Percentiles rank a stretch among this genome's conserved stretches.
Conservation (phyloP, 2,113 vertebrate genomes). For the Chaetops frenatus region DNA sequence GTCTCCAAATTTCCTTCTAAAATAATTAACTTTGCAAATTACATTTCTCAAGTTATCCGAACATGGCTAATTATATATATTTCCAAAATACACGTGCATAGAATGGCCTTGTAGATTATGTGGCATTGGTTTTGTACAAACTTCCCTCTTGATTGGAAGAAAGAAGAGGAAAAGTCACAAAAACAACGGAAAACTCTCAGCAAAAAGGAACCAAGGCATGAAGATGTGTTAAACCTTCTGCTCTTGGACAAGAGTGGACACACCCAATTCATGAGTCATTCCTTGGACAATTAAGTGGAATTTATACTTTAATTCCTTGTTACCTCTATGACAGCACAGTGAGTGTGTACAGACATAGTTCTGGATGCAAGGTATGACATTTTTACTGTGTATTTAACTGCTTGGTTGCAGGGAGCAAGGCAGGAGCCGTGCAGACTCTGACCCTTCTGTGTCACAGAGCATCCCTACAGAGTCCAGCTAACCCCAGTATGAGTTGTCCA, state of each 20-base stretch:
- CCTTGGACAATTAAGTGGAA: background rate
- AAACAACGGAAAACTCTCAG: background rate
- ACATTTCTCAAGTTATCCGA: background rate
- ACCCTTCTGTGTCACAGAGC: accelerated
- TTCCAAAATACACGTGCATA: background rate
- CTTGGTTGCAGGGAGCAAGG: background rate
- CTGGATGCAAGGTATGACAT: background rate
- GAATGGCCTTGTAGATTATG: background rate
- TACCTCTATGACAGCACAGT: background rate
- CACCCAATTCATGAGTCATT: accelerated
- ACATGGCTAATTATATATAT: background rate
- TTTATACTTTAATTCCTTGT: background rate
- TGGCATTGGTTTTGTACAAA: background rate
- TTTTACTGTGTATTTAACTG: background rate
- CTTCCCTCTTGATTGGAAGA: background rate
- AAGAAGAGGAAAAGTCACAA: background rate
- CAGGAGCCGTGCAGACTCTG: background rate
- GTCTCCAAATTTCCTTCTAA: background rate
- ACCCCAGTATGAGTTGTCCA: background rate
- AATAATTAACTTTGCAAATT: background rate
- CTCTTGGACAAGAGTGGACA: background rate
- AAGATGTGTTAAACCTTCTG: background rate
- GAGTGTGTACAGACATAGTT: background rate
- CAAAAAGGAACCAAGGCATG: background rate
- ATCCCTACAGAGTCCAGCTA: background rate